Evolutionary conservation across 2,888 invertebrate species (phyloP).

Genomic region (Brachypterus glaber): DNA sequence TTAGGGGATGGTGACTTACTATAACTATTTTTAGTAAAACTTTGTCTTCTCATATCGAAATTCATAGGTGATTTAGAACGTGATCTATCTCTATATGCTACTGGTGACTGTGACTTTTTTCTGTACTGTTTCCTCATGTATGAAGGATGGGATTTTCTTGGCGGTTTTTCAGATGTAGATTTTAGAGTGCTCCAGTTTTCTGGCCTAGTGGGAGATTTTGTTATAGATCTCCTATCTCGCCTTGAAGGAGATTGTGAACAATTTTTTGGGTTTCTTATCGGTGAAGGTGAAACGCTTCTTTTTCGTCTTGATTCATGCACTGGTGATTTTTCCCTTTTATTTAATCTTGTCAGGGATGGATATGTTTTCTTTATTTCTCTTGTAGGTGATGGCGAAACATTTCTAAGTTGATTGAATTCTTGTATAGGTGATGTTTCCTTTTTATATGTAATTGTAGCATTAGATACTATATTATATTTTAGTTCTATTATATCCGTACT

Average conservation of each 20-base stretch:
- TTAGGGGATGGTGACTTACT: conserved; percentile 24
- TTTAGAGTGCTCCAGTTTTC: conserved; percentile 21
- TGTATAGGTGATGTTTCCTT: conserved; percentile 2
- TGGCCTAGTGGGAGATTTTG: conserved; percentile 20
- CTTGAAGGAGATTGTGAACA: conserved; percentile 17
- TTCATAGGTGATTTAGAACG: conserved; percentile 11
- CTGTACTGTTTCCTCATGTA: conserved; percentile 15
- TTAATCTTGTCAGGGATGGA: too few relatives aligned
- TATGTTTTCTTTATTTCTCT: too few relatives aligned
- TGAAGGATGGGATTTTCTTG: conserved; percentile 22
- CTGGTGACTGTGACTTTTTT: conserved; percentile 18
- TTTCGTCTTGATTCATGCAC: not conserved
- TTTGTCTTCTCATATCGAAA: conserved; percentile 12
- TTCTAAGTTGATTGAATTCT: conserved; percentile 16
- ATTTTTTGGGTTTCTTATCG: conserved; percentile 3
- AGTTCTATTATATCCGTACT: not conserved
- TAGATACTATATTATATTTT: not conserved
- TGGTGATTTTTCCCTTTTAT: too few relatives aligned
- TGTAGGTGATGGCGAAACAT: too few relatives aligned
- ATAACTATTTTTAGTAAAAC: conserved; percentile 13
- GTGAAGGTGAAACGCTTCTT: conserved; percentile 1
- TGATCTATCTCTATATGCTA: not conserved
- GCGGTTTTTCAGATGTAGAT: conserved; percentile 10
- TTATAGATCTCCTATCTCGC: conserved; percentile 16
- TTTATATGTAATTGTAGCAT: not conserved